phyloP scores from a whole-genome alignment of 2,113 vertebrate species.

The chimpanzee (Pan troglodytes) region NHGRI_mPanTro3-v2.1_pri NC_072404.2:35981001-35981500 shows the following conservation, averaged over 20 bases:
- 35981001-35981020: neutral
- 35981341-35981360: neutral
- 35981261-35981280: neutral
- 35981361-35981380: neutral
- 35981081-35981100: neutral
- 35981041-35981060: neutral
- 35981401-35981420: neutral
- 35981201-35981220: rapidly evolving
- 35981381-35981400: neutral
- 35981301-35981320: neutral
- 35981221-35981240: neutral
- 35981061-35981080: neutral
- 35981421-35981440: neutral
- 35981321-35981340: neutral
- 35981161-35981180: neutral
- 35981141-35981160: neutral
- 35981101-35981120: neutral
- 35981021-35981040: neutral
- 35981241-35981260: neutral
- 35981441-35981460: neutral
- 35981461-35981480: neutral
- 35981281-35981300: neutral
- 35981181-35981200: neutral
- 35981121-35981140: neutral
- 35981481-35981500: neutral